These are phyloP conservation scores for Varanus komodoensis DNA, from an alignment of 2,113 vertebrate genomes.

Conservation along the genomic window DNA sequence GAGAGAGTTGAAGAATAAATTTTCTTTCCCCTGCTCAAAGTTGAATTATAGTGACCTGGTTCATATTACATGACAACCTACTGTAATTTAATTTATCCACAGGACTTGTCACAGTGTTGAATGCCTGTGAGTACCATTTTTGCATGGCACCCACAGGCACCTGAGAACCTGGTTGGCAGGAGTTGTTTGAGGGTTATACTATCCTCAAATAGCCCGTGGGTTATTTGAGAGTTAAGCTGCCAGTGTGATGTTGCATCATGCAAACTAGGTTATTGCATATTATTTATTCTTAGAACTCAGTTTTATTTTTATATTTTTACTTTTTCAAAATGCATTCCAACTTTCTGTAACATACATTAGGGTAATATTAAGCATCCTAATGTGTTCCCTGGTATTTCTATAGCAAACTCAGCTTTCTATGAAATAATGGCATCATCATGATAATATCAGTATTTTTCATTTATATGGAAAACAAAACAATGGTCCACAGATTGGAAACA, in stretches of 20 bases:
- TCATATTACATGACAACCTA: too few relatives aligned
- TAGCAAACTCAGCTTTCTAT: conserved; percentile 17
- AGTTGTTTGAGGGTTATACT: too few relatives aligned
- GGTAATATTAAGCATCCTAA: not conserved
- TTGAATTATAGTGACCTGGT: not conserved
- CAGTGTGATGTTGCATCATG: too few relatives aligned
- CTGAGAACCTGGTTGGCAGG: too few relatives aligned
- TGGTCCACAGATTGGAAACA: too few relatives aligned
- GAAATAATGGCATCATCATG: conserved; percentile 20
- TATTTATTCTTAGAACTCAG: not conserved
- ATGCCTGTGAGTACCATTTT: too few relatives aligned
- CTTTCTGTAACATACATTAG: conserved; percentile 15
- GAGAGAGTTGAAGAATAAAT: not conserved
- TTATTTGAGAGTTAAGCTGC: too few relatives aligned
- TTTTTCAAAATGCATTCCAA: not conserved
- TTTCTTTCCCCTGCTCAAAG: not conserved
- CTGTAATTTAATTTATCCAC: too few relatives aligned
- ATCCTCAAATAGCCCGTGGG: too few relatives aligned
- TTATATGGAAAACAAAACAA: not conserved
- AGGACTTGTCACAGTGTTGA: too few relatives aligned
- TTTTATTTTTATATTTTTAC: not conserved
- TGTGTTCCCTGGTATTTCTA: not conserved
- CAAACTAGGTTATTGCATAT: not conserved
- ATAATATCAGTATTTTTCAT: conserved; percentile 1
- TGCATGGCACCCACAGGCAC: too few relatives aligned